These are phyloP conservation scores for Gymnocypris eckloni DNA, from an alignment of 2,797 vertebrate genomes.

Conservation along the genomic window DNA sequence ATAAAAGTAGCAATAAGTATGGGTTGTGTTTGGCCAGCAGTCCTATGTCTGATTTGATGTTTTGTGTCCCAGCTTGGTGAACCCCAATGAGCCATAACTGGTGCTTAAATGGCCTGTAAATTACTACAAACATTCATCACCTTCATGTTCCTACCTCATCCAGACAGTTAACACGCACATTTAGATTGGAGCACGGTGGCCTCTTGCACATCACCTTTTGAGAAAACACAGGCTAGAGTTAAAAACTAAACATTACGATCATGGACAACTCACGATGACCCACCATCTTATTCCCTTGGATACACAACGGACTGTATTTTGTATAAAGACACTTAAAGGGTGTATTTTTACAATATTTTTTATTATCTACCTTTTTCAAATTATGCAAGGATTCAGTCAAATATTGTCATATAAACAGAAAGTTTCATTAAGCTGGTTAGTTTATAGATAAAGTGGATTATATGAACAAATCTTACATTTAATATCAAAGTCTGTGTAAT, in stretches of 20 bases:
- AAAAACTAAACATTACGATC: constrained; percentile 33
- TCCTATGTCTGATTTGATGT: constrained; percentile 8
- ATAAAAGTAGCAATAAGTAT: constrained; percentile 18
- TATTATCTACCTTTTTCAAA: background rate
- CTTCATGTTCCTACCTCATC: constrained; percentile 82
- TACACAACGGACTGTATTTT: background rate
- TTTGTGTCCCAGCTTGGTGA: constrained; percentile 10
- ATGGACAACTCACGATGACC: background rate
- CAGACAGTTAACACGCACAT: constrained; percentile 87
- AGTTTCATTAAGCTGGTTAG: background rate
- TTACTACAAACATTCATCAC: background rate
- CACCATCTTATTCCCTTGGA: background rate
- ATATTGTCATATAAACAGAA: background rate
- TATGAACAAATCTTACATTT: background rate
- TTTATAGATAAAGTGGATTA: background rate
- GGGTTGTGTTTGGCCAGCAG: constrained; percentile 17
- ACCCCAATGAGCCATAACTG: constrained; percentile 1
- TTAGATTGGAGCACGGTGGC: constrained; percentile 69
- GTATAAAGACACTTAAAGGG: background rate
- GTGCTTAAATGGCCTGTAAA: constrained; percentile 10
- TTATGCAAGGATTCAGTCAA: background rate
- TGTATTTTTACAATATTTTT: background rate
- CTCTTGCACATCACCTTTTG: constrained; percentile 88
- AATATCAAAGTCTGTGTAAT: background rate
- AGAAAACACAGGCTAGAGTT: constrained; percentile 66